Evolutionary conservation across 1,140 invertebrate species (phyloP).

Genomic region (Sarcophaga bullata): DNA sequence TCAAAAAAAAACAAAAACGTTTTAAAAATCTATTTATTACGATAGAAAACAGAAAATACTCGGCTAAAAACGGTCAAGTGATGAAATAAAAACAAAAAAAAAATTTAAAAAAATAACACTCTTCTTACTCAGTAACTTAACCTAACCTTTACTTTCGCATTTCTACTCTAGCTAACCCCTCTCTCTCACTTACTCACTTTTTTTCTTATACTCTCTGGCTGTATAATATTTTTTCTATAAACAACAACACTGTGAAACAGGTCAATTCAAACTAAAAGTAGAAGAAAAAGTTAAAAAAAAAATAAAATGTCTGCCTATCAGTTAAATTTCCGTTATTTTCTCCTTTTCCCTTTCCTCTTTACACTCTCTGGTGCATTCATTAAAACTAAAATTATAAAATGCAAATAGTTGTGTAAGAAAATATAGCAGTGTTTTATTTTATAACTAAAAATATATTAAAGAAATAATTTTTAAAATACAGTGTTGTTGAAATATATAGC

Average conservation of each 20-base stretch:
- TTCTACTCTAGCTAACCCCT: no score
- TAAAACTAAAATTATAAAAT: neutral
- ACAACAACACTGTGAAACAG: constrained; percentile 11
- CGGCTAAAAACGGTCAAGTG: neutral
- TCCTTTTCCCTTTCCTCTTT: no score
- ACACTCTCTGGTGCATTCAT: neutral
- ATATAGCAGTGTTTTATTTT: neutral
- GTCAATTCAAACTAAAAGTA: constrained; percentile 21
- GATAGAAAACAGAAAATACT: neutral
- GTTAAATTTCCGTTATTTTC: no score
- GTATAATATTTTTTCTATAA: no score
- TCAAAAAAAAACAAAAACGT: neutral
- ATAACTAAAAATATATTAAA: neutral
- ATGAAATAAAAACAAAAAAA: neutral
- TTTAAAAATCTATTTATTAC: neutral
- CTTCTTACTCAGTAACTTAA: neutral
- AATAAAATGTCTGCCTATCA: neutral
- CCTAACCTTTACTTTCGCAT: no score
- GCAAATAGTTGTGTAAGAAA: neutral
- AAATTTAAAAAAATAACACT: neutral
- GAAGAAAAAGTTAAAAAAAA: no score
- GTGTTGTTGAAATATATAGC: no score
- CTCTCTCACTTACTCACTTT: no score
- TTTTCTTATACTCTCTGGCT: no score
- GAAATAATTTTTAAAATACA: no score